Evolutionary conservation across 1,140 invertebrate genomes (phyloP).

Genomic region (Limonius californicus): DNA sequence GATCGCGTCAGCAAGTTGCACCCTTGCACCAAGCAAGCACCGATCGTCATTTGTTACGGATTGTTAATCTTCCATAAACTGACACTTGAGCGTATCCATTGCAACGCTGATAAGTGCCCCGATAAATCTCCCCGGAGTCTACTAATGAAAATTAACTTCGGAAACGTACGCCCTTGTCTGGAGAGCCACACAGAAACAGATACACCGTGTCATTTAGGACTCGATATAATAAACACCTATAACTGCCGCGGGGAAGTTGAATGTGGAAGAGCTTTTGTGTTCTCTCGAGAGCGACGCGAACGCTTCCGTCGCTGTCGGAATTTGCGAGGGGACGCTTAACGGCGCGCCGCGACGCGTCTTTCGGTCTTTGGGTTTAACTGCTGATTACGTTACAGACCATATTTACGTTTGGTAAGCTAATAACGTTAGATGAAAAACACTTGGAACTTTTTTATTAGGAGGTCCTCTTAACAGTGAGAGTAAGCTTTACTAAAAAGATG

Average conservation of each 20-base stretch:
- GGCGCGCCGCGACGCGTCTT: slow-evolving; percentile 21
- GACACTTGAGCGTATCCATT: slow-evolving; percentile 13
- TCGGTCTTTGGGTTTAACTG: slow-evolving; percentile 18
- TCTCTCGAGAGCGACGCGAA: slow-evolving; percentile 16
- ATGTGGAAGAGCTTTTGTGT: not conserved
- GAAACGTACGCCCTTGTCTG: not conserved
- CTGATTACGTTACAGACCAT: slow-evolving; percentile 11
- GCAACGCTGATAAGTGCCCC: not conserved
- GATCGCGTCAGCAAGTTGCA: not conserved
- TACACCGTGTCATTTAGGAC: slow-evolving; percentile 22
- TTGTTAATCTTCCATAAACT: slow-evolving; percentile 17
- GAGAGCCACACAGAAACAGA: not conserved
- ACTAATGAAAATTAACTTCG: slow-evolving; percentile 17
- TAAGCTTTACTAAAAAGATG: no score
- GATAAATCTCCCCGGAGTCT: slow-evolving; percentile 11
- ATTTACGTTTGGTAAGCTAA: slow-evolving; percentile 4
- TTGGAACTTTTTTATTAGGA: no score
- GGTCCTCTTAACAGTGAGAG: no score
- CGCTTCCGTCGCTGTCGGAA: slow-evolving; percentile 15
- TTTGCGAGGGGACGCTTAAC: slow-evolving; percentile 22
- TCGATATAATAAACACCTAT: slow-evolving; percentile 26
- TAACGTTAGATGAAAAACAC: not conserved
- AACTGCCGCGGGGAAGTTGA: not conserved
- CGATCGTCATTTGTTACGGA: slow-evolving; percentile 5
- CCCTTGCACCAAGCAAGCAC: not conserved